phyloP scores from a whole-genome alignment of 2,113 vertebrate species.

The Corapipo altera region DNA sequence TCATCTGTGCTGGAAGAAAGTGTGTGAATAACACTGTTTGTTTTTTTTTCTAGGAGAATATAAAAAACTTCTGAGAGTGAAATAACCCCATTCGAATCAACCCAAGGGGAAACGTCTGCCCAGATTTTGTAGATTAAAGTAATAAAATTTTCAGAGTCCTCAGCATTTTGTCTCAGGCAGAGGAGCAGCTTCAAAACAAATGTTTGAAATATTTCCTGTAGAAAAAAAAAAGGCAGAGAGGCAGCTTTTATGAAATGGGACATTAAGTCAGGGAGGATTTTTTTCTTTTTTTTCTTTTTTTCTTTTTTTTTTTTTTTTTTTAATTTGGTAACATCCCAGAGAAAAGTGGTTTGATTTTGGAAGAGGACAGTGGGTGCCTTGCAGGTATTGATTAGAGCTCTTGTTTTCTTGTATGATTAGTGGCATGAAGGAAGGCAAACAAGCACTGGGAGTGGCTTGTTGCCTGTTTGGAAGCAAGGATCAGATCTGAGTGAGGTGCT shows the following conservation, averaged over 20 bases:
- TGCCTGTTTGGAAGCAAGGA: not conserved
- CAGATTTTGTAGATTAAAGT: conserved; percentile 38
- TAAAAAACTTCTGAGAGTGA: not conserved
- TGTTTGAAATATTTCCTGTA: conserved; percentile 1
- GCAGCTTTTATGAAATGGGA: conserved; percentile 5
- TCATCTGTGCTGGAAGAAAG: not conserved
- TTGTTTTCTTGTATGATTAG: not conserved
- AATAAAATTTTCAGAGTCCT: conserved; percentile 29
- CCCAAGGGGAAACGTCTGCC: conserved; percentile 35
- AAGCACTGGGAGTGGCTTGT: not conserved
- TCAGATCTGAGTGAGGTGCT: not conserved
- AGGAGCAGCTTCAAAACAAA: conserved; percentile 18
- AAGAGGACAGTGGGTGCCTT: not conserved
- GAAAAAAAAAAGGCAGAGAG: not conserved
- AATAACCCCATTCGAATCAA: not conserved
- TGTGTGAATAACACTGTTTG: not conserved
- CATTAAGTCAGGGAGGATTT: not conserved
- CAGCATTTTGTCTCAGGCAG: conserved; percentile 27
- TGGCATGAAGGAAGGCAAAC: not conserved
- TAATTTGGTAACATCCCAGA: not conserved
- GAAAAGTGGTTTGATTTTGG: not conserved
- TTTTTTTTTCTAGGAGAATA: not conserved
- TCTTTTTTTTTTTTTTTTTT: not conserved
- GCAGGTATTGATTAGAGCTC: not conserved
- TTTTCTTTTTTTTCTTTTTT: not conserved